Conservation (phyloP, 2,888 invertebrate species). For the Drosophila lacicola region DNA sequence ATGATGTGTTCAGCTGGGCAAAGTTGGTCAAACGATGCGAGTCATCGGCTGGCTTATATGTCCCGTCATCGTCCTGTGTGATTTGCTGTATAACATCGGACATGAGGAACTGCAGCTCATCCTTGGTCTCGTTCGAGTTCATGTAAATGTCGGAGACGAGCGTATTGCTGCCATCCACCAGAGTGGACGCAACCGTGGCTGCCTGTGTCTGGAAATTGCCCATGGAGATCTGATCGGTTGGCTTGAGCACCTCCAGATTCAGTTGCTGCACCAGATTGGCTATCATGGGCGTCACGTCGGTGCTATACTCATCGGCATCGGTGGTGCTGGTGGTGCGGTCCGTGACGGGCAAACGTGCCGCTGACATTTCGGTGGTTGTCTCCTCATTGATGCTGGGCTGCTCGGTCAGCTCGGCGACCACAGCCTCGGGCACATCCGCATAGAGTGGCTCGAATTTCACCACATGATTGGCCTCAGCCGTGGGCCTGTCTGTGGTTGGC, state of each 20-base stretch:
- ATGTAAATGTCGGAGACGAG: slow-evolving; percentile 59
- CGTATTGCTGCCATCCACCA: slow-evolving; percentile 80
- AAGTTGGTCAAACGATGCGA: slow-evolving; percentile 80
- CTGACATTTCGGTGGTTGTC: slow-evolving; percentile 34
- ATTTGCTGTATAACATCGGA: slow-evolving; percentile 84
- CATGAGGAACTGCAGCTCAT: slow-evolving; percentile 82
- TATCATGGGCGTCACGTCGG: slow-evolving; percentile 67
- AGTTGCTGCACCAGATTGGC: slow-evolving; percentile 75
- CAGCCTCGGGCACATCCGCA: slow-evolving; percentile 76
- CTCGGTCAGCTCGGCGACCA: slow-evolving; percentile 66
- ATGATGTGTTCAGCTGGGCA: slow-evolving; percentile 81
- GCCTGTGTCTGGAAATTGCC: slow-evolving; percentile 83
- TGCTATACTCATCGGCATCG: slow-evolving; percentile 39
- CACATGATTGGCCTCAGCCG: slow-evolving; percentile 52
- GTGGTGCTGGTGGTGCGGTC: slow-evolving; percentile 62
- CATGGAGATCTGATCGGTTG: slow-evolving; percentile 82
- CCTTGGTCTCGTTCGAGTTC: slow-evolving; percentile 79
- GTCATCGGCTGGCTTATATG: slow-evolving; percentile 45
- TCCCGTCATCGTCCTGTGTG: slow-evolving; percentile 51
- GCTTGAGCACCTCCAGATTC: slow-evolving; percentile 71
- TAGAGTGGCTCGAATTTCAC: slow-evolving; percentile 76
- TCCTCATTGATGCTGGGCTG: slow-evolving; percentile 31
- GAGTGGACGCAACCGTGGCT: slow-evolving; percentile 84
- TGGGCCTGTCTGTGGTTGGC: slow-evolving; percentile 30
- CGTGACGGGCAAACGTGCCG: slow-evolving; percentile 59